These are phyloP conservation scores for Anguilla marmorata DNA, from an alignment of 2,797 vertebrate genomes.

Conservation along the genomic window DNA sequence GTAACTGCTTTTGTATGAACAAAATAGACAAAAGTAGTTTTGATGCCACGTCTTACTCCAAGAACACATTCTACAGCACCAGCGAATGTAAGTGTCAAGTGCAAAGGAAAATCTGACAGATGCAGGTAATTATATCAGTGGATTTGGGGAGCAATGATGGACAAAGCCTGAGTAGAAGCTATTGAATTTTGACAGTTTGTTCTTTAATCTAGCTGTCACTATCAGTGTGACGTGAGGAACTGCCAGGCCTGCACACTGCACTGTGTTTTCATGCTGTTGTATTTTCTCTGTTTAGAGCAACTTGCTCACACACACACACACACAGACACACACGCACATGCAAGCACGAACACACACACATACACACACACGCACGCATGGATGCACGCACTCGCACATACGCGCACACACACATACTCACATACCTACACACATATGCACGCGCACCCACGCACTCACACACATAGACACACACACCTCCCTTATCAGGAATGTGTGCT, in stretches of 20 bases:
- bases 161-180: conserved; percentile 5
- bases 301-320: background rate
- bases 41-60: conserved; percentile 22
- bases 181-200: conserved; percentile 31
- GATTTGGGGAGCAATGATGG: conserved; percentile 28
- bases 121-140: conserved; percentile 32
- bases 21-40: background rate
- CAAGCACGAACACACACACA: background rate
- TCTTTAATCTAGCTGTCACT: conserved; percentile 31
- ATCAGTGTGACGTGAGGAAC: conserved; percentile 38
- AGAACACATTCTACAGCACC: conserved; percentile 2
- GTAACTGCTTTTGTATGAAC: background rate
- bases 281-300: conserved; percentile 31
- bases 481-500: conserved; percentile 53
- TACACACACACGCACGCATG: background rate
- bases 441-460: conserved; percentile 59
- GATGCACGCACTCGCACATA: background rate
- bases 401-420: background rate
- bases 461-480: background rate
- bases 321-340: background rate
- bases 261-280: conserved; percentile 61
- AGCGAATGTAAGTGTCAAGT: conserved; percentile 58
- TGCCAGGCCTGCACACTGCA: conserved; percentile 62
- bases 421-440: background rate
- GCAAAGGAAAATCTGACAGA: conserved; percentile 41